Percentiles rank a stretch among this genome's conserved stretches.
phyloP scores from a whole-genome alignment of 2,797 vertebrate species.

The Malacoctenus gilli region DNA sequence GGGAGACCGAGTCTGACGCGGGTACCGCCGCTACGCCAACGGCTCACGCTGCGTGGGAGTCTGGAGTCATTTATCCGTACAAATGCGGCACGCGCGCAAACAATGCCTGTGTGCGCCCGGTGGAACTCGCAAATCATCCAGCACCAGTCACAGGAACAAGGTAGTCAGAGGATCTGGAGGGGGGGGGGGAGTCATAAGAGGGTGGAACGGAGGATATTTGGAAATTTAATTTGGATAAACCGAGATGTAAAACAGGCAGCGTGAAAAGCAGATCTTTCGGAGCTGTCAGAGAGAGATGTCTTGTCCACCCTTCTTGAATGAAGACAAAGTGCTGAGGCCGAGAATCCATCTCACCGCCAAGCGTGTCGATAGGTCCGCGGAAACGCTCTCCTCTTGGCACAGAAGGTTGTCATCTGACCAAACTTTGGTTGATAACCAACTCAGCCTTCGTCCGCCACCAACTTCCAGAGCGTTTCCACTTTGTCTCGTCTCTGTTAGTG shows the following conservation, averaged over 20 bases:
- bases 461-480: no score
- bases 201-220: constrained; percentile 1
- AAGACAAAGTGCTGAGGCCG: constrained; percentile 37
- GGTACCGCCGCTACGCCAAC: constrained; percentile 20
- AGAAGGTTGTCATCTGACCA: no score
- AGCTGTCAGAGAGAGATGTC: no score
- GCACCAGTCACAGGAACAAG: constrained; percentile 5
- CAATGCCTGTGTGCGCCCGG: constrained; percentile 8
- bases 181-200: constrained; percentile 10
- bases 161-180: no score
- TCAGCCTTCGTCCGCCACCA: no score
- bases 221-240: constrained; percentile 14
- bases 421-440: no score
- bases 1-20: constrained; percentile 46
- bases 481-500: no score
- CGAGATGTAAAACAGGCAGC: no score
- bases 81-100: constrained; percentile 2
- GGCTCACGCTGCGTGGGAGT: constrained; percentile 49
- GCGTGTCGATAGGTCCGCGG: no score
- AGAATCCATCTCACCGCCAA: no score
- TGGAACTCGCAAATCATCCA: constrained; percentile 53
- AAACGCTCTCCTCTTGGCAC: no score
- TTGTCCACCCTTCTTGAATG: constrained; percentile 44
- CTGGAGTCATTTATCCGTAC: constrained; percentile 50
- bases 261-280: no score